Base-by-base conservation (phyloP, 1,140 invertebrate genomes). In the Zaprionus africanus region DNA sequence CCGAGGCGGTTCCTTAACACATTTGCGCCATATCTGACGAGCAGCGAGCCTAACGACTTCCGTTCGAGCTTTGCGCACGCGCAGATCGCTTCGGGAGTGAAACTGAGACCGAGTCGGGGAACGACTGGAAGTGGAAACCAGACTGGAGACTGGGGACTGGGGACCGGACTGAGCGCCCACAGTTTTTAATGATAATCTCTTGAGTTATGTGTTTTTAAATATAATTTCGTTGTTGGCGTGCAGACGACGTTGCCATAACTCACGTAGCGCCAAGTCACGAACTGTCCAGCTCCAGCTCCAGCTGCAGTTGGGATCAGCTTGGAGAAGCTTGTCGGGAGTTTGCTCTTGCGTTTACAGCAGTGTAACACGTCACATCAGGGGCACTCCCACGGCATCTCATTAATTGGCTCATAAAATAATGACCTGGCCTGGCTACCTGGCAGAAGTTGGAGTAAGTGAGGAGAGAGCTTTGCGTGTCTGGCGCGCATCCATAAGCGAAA, bases 121-220 rank as follows among this genome's bases (percentile, higher is more conserved):
- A 13, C 49, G 56, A 13, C 49, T 72, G 63, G 53, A 54, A 41
- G 51, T 61, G 79, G 61, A 53, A 76, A 46, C 67, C 62, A 43
- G 51, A n/a, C 51, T 68, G 38, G 38, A 22, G 22, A 22, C 22
- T 22, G 22, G 22, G 22, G 22, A 28, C 22, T 62, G 15, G n/a
- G 12, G 43, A 43, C 57, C 53, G 54, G 51, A 58, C 49, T 46
- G n/a, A 63, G 74, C 88, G 59, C 90, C 91, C 82, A 92, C 91
- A 73, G 74, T 62, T 85, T 92, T 92, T 92, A 92, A 92, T 92
- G 91, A 92, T 92, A 92, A 92, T 92, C 91, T 92, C 73, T 64
- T 92, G 87, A 92, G 82, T 91, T 92, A 92, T 92, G 91, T 85
- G 81, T 92, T 92, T 92, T 92, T 92, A 92, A 92, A 92, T 92